Conservation (phyloP, 1,140 invertebrate species). For the Arion vulgaris region DNA sequence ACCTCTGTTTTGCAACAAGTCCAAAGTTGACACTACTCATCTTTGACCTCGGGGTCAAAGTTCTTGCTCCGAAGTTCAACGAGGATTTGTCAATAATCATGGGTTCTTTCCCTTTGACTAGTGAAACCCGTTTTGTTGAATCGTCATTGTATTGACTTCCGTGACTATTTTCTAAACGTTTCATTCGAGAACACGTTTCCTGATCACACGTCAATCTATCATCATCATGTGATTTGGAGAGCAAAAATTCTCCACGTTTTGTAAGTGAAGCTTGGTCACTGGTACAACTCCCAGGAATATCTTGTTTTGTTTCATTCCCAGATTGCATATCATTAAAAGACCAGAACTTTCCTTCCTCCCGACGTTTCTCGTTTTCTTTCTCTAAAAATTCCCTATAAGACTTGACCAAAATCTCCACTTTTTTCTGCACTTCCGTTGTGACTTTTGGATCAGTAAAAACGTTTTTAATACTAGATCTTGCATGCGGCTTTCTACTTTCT, state of each 20-base stretch:
- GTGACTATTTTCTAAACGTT: background rate
- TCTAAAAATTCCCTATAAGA: background rate
- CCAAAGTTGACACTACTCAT: no score
- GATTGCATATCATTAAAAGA: background rate
- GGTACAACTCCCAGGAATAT: background rate
- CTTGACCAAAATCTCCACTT: background rate
- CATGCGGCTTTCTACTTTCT: background rate
- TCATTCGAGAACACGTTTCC: background rate
- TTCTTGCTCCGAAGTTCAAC: background rate
- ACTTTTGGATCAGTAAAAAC: background rate
- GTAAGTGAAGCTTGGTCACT: background rate
- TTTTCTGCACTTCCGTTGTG: background rate
- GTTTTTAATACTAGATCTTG: background rate
- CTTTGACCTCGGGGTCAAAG: no score
- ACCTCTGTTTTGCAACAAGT: background rate
- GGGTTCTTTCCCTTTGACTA: no score
- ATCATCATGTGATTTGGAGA: background rate
- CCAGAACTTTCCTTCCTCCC: background rate
- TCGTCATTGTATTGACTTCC: background rate
- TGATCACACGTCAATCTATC: background rate
- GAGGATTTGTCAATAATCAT: background rate
- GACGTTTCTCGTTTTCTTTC: background rate
- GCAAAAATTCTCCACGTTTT: background rate
- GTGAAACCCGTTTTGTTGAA: background rate
- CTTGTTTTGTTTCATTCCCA: background rate